Percentiles rank a stretch among this genome's conserved stretches.
Conservation (phyloP, 1,140 invertebrate genomes). For the Meloidogyne exigua region DNA sequence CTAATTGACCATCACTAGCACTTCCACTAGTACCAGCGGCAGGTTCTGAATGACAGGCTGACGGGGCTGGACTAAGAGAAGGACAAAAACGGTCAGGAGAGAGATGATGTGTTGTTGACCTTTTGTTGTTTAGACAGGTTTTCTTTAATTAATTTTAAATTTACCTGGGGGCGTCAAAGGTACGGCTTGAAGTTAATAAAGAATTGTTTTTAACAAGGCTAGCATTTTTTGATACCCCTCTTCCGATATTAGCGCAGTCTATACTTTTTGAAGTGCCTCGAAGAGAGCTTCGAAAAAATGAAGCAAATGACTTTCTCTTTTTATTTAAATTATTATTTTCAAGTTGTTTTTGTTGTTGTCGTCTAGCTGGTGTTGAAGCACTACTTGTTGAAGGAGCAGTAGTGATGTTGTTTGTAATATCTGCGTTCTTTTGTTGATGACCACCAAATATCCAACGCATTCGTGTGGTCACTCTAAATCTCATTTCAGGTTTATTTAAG, state of each 20-base stretch:
- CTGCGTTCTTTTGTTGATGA: not conserved
- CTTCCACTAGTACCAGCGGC: not conserved
- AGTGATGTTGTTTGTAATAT: not conserved
- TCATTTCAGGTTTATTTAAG: too few relatives aligned
- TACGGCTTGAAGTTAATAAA: not conserved
- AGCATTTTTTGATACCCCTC: not conserved
- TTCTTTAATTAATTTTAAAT: not conserved
- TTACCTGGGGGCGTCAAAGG: not conserved
- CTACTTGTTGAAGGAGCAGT: not conserved
- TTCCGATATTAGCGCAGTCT: not conserved
- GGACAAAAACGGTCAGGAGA: constrained; percentile 31
- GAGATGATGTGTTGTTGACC: constrained; percentile 8
- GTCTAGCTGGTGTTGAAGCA: not conserved
- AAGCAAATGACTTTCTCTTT: not conserved
- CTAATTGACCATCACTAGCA: constrained; percentile 49
- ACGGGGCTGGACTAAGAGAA: constrained; percentile 32
- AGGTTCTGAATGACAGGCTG: not conserved
- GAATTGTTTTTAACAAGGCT: not conserved
- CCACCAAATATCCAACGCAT: not conserved
- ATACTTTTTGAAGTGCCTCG: not conserved
- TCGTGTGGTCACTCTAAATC: not conserved
- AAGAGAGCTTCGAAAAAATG: not conserved
- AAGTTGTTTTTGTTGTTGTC: too few relatives aligned
- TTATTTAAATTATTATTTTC: not conserved
- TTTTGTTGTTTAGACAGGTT: not conserved